Conservation (phyloP, 2,888 invertebrate genomes). For the Crossocerus cetratus region DNA sequence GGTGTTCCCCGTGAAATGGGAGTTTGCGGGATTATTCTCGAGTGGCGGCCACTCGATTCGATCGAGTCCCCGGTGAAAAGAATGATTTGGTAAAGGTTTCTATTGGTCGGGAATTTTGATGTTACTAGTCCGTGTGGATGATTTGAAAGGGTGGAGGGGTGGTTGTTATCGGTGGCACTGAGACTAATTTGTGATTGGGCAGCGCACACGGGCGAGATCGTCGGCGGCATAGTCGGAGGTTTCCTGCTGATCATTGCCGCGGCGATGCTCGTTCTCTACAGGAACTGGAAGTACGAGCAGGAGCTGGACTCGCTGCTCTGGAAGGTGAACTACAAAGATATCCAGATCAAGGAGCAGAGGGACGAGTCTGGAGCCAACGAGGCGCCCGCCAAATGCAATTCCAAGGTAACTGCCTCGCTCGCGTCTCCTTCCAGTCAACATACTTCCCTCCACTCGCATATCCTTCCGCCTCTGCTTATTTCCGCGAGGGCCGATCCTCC, state of each 20-base stretch:
- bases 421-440: background rate
- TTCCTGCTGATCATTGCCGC: slow-evolving; percentile 84
- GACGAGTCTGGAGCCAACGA: slow-evolving; percentile 73
- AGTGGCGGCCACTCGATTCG: no score
- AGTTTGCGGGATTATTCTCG: no score
- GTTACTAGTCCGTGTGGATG: no score
- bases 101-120: no score
- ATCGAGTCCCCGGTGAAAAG: no score
- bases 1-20: no score
- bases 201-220: slow-evolving; percentile 91
- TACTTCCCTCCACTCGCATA: background rate
- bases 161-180: no score
- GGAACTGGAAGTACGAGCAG: slow-evolving; percentile 96
- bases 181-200: slow-evolving; percentile 29
- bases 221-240: slow-evolving; percentile 88
- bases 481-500: background rate
- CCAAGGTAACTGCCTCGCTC: slow-evolving; percentile 56
- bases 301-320: slow-evolving; percentile 94
- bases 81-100: no score
- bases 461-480: slow-evolving; percentile 2
- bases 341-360: slow-evolving; percentile 84
- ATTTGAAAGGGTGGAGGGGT: no score
- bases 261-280: slow-evolving; percentile 87
- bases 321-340: slow-evolving; percentile 95
- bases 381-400: slow-evolving; percentile 56